Evolutionary conservation across 2,797 vertebrate species (phyloP), one percentile per base, ranked within the genome.

Genomic region (Linurgus olivaceus): DNA sequence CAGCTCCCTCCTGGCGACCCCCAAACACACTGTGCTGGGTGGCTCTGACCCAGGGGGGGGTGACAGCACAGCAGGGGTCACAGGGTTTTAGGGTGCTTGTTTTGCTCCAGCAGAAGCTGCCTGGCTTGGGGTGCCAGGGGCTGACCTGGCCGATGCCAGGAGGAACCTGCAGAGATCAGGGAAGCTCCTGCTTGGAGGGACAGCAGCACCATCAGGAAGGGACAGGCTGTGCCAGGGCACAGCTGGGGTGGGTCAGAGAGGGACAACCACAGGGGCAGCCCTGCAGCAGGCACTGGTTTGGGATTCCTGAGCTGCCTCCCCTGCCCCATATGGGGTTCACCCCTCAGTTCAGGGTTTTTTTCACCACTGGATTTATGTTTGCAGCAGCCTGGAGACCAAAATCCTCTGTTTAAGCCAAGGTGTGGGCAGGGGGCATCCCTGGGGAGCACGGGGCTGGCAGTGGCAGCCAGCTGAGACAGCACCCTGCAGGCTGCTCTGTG

Each of bases 281-380:
- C 65, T 72, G 63, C 50, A n/a, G 44, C 35, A 6, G 48, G 31
- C 16, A 6, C 18, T 1, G 5, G 2, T 35, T 17, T 24, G 63
- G 44, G 77, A 7, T 17, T 33, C 29, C 29, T 28, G n/a, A 75
- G 33, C 35, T 38, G 38, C 58, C n/a, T 37, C 50, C 13, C n/a
- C 61, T 23, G 31, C 13, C 14, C 6, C 0, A 0, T 1, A 12
- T 3, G 7, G 48, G 24, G 28, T 17, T 58, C 54, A 7, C 9
- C 5, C 17, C n/a, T 9, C 28, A 10, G 1, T 25, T 85, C 9
- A 8, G 42, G 28, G 11, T 40, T 89, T 74, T 74, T 10, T 23
- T 26, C n/a, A 52, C 9, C 33, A 3, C 11, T 7, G 25, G 19
- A 12, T 79, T 26, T 19, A 45, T 4, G 35, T 45, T 47, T 62